Evolutionary conservation across 2,888 invertebrate species (phyloP), one percentile per base, ranked within the genome.

Genomic region (Cetonia aurata): DNA sequence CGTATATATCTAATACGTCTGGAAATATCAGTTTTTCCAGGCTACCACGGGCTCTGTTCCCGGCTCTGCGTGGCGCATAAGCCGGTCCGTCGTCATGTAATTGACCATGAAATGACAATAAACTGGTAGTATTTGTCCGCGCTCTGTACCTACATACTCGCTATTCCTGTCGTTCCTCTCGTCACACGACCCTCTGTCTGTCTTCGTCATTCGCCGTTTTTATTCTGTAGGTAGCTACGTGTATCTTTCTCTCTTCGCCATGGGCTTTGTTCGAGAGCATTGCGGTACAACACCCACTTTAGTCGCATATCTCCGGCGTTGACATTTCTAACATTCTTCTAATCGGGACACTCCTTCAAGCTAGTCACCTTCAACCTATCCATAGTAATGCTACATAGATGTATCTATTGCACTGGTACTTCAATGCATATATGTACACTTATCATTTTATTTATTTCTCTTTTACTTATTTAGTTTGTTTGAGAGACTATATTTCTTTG

Each of bases 321-420:
- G 60, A 60, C 60, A 60, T 60, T 60, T 60, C 60, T 60, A 60
- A 31, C 60, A 60, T 60, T 60, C 60, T 60, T 60, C 17, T 60
- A 60, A 60, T 25, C 13, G 42, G 42, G 67, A 55, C 56, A 56
- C 67, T 55, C 67, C 67, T 53, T 60, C 31, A 37, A 56, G n/a
- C 37, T 8, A 37, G 37, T 37, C 37, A 37, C 37, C 37, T 37
- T 37, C 37, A 37, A 37, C 10, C 37, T 37, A 37, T 37, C 37
- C 37, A 37, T 8, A 8, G 10, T 37, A 25, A 37, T 37, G 37
- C 6, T 4, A 37, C 6, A 8, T n/a, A n/a, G n/a, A n/a, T 10
- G 10, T 37, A 37, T 37, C 9, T 37, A n/a, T n/a, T n/a, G n/a
- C 37, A 10, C 1, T 37, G 37, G 37, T 10, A 37, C 37, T 25